Percentiles rank a stretch among this genome's conserved stretches.
phyloP scores from a whole-genome alignment of 2,888 invertebrate species.

The Odontothrips loti region DNA sequence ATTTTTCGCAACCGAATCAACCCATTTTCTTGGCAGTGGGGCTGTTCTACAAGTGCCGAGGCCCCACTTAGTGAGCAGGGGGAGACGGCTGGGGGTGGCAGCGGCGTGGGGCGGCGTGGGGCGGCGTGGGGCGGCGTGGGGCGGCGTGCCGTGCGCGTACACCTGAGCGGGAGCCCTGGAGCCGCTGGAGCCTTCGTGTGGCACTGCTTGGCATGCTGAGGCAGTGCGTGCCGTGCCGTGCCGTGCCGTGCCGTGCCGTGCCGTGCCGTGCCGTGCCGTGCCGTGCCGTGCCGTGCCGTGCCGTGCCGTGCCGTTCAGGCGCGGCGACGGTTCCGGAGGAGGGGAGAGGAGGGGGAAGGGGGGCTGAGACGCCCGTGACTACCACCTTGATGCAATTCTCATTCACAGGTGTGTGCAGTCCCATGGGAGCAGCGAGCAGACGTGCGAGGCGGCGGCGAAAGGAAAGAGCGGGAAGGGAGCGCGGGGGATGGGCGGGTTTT shows the following conservation, averaged over 20 bases:
- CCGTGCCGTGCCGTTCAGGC: no score
- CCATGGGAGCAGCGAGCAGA: not conserved
- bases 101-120: not conserved
- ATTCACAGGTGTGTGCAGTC: slow-evolving; percentile 11
- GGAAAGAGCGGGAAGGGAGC: not conserved
- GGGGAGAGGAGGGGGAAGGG: no score
- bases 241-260: no score
- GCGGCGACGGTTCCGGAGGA: no score
- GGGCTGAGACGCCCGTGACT: no score
- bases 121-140: not conserved
- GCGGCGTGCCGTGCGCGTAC: not conserved
- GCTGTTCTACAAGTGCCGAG: not conserved
- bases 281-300: no score
- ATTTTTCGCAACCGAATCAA: no score
- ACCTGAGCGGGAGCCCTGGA: not conserved
- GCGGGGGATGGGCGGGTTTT: not conserved
- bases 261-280: no score
- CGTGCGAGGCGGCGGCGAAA: not conserved
- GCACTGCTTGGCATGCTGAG: not conserved
- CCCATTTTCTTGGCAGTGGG: no score
- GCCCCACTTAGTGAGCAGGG: not conserved
- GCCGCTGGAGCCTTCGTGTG: not conserved
- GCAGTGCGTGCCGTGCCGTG: not conserved
- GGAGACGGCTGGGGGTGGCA: not conserved
- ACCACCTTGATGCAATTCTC: not conserved